A percentile compares a stretch with the other conserved stretches of the same genome.
Evolutionary conservation across 2,113 vertebrate genomes (phyloP).

Genomic region (Caloenas nicobarica): DNA sequence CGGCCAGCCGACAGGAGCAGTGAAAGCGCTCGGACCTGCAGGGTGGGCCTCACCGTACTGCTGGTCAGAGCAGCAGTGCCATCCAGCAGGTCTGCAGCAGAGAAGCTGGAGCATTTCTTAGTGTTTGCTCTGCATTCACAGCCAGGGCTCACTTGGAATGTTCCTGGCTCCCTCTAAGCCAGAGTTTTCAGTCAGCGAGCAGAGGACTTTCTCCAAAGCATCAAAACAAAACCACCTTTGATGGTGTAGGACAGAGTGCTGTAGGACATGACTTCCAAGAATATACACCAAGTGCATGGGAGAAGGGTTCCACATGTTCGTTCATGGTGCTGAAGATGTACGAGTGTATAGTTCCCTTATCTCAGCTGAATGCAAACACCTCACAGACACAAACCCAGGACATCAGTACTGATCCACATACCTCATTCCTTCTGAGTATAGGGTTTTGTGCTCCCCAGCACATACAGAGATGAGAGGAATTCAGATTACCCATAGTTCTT

Average conservation of each 20-base stretch:
- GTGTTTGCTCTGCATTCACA: too few species aligned
- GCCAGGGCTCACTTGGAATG: too few species aligned
- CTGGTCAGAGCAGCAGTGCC: too few species aligned
- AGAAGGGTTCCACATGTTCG: neutral
- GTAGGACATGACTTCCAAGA: neutral
- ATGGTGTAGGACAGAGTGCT: neutral
- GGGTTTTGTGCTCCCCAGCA: neutral
- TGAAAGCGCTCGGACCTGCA: too few species aligned
- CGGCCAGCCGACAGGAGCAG: too few species aligned
- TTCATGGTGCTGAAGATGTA: neutral
- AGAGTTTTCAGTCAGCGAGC: neutral
- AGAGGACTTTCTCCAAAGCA: neutral
- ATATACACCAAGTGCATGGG: accelerated
- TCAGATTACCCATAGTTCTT: neutral
- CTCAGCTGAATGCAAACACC: neutral
- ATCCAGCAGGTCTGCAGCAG: too few species aligned
- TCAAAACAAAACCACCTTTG: neutral
- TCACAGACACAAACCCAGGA: neutral
- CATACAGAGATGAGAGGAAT: neutral
- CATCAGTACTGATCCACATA: neutral
- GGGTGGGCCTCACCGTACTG: too few species aligned
- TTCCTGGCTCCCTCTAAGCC: too few species aligned
- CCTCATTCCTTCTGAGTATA: neutral
- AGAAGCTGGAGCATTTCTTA: too few species aligned
- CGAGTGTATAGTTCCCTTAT: neutral